Evolutionary conservation across 2,797 vertebrate genomes (phyloP), one percentile per base, ranked within the genome.

Genomic region (Arnoldichthys spilopterus): DNA sequence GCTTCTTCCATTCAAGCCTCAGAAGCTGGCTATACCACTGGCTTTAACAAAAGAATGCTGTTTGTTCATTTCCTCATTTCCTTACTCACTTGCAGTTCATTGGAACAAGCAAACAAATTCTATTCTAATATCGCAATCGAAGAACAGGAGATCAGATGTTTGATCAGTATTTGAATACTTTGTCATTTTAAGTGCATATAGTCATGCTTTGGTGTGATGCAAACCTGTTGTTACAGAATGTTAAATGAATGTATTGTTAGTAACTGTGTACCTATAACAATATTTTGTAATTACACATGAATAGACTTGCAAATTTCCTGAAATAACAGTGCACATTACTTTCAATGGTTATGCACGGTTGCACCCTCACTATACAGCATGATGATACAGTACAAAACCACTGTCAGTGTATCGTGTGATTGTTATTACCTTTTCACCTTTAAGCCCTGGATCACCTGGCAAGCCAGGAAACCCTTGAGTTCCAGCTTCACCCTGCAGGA

Each of bases 351-450:
- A 34, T 6, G 5, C 53, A 53, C 43, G 26, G 43, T 24, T 45
- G 6, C 3, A 51, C 13, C 24, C 20, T 61, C 18, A 64, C 30
- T 5, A 11, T 5, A 16, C 3, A 6, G 26, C 2, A 37, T 24
- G 9, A 20, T 18, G 15, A 51, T 16, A 26, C 8, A 51, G 43
- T 43, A 26, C 47, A 26, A 6, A 34, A 16, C 3, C n/a, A 62
- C 15, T 22, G 32, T 37, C 3, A 2, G 5, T 15, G 11, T 9
- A 30, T 34, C 13, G 1, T 61, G 6, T 22, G 32, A 6, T 47
- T 30, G 62, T 53, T 68, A 72, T 0, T 88, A 97, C 95, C 93
- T 96, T 96, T 78, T 95, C 93, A 54, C 95, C 95, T 90, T 91
- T 91, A 15, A 47, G 47, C 43, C 94, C 94, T 24, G 82, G 74